A percentile compares a stretch with the other conserved stretches of the same genome.
Evolutionary conservation across 1,140 invertebrate genomes (phyloP).

Genomic region (Pinna nobilis): DNA sequence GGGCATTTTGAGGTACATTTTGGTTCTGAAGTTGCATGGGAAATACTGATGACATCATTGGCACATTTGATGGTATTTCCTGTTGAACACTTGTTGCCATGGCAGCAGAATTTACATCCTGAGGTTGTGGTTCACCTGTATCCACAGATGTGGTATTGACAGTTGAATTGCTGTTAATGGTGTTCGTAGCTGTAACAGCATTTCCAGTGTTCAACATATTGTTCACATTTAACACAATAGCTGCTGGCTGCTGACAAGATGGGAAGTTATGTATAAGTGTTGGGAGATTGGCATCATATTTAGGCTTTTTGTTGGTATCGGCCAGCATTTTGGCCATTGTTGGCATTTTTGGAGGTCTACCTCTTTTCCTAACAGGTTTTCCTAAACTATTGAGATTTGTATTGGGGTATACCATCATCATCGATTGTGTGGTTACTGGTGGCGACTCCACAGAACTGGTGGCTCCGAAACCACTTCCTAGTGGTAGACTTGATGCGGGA

Average conservation of each 20-base stretch:
- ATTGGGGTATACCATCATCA: slow-evolving; percentile 66
- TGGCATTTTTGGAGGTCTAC: slow-evolving; percentile 64
- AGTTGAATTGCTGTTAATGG: slow-evolving; percentile 1
- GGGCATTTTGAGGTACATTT: neutral
- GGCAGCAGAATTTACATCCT: neutral
- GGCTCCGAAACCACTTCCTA: neutral
- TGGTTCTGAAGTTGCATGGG: too few relatives aligned
- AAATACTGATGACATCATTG: too few relatives aligned
- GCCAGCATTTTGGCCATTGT: slow-evolving; percentile 56
- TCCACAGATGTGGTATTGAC: neutral
- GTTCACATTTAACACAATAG: slow-evolving; percentile 41
- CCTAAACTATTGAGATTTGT: slow-evolving; percentile 41
- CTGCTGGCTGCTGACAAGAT: slow-evolving; percentile 22
- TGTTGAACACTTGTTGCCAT: neutral
- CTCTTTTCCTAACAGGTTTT: slow-evolving; percentile 58
- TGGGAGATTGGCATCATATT: slow-evolving; percentile 17
- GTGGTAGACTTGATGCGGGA: slow-evolving; percentile 14
- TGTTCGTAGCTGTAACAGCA: slow-evolving; percentile 28
- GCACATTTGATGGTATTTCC: neutral
- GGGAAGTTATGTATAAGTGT: slow-evolving; percentile 33
- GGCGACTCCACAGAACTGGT: slow-evolving; percentile 9
- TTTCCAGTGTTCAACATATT: slow-evolving; percentile 42
- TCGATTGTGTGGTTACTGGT: slow-evolving; percentile 42
- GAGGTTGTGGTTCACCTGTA: neutral
- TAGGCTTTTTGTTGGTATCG: slow-evolving; percentile 37